These are phyloP conservation scores for Anomalospiza imberbis DNA, from an alignment of 2,797 vertebrate species.

Conservation along the genomic window DNA sequence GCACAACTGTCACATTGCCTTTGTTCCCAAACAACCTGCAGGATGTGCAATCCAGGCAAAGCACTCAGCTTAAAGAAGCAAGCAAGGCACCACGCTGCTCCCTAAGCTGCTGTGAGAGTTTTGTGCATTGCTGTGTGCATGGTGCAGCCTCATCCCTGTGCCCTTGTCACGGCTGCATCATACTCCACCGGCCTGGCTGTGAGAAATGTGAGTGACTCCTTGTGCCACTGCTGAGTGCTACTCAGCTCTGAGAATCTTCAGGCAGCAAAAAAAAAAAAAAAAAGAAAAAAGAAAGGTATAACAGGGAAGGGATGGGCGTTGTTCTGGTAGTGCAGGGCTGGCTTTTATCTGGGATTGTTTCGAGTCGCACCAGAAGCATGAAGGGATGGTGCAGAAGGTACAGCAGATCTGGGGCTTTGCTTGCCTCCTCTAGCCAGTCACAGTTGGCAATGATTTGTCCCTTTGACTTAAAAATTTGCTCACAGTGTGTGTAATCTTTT, in stretches of 20 bases:
- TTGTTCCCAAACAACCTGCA: neutral
- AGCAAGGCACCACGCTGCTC: neutral
- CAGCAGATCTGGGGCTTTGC: neutral
- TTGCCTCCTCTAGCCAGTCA: neutral
- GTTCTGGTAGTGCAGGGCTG: neutral
- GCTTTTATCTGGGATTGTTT: neutral
- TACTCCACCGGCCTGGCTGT: neutral
- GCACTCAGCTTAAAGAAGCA: neutral
- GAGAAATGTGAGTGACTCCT: fast-evolving
- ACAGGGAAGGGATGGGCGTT: fast-evolving
- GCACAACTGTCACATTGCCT: neutral
- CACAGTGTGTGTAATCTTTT: neutral
- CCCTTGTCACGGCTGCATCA: fast-evolving
- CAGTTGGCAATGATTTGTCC: neutral
- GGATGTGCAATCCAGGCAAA: neutral
- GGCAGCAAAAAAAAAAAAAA: neutral
- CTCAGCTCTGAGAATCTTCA: neutral
- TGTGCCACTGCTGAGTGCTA: neutral
- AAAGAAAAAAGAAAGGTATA: no score
- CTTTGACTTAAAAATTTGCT: neutral
- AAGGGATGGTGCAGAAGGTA: neutral
- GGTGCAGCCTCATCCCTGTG: fast-evolving
- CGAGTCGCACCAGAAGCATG: neutral
- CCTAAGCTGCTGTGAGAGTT: neutral
- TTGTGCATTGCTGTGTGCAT: neutral